phyloP scores from a whole-genome alignment of 2,888 invertebrate genomes.

The Sinotaia quadrata region DNA sequence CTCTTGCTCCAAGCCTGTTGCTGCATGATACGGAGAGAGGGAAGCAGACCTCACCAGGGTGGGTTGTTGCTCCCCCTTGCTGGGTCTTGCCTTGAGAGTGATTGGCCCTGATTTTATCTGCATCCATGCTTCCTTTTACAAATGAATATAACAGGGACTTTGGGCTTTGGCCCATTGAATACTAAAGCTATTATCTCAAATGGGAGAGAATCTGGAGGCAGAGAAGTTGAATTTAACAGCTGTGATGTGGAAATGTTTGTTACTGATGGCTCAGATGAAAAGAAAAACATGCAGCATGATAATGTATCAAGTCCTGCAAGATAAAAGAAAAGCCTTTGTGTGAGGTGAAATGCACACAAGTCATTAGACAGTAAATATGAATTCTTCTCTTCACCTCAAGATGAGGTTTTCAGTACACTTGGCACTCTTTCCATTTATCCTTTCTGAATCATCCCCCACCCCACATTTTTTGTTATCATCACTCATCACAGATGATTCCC shows the following conservation, averaged over 20 bases:
- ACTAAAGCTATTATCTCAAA: conserved; percentile 30
- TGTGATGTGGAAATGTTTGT: conserved; percentile 28
- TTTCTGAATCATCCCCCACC: too few relatives aligned
- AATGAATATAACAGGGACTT: conserved; percentile 29
- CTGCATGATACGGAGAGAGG: conserved; percentile 15
- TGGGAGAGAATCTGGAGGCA: conserved; percentile 17
- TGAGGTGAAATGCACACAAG: not conserved
- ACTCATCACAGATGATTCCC: too few relatives aligned
- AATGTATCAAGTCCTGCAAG: conserved; percentile 12
- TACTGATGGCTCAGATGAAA: conserved; percentile 25
- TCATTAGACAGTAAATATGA: too few relatives aligned
- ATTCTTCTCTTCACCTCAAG: too few relatives aligned
- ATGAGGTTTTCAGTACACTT: too few relatives aligned
- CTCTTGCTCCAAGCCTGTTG: not conserved
- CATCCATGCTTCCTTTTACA: conserved; percentile 32
- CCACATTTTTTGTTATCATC: too few relatives aligned
- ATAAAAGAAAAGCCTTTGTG: conserved; percentile 2
- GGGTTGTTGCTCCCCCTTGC: conserved; percentile 24
- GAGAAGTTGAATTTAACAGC: conserved; percentile 16
- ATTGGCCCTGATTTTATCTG: conserved; percentile 29
- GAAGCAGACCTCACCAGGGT: not conserved
- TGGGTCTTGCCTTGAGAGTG: not conserved
- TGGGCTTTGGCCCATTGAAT: conserved; percentile 28
- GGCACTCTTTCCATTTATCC: too few relatives aligned
- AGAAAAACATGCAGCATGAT: conserved; percentile 11